Base-by-base conservation (phyloP, 2,797 vertebrate genomes). In the Epinephelus coioides region DNA sequence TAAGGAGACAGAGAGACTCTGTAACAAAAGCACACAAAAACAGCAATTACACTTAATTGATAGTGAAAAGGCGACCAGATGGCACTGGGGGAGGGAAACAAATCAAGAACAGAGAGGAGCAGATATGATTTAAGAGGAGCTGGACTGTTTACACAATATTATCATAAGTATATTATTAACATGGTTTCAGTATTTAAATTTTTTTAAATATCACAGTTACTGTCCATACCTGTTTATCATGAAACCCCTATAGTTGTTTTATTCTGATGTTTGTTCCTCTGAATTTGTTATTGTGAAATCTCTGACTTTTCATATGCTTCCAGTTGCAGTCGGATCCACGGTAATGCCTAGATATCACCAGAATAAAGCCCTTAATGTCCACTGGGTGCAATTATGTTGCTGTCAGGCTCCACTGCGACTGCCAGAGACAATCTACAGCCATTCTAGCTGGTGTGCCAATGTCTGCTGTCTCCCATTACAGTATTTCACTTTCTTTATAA, bases 331-430 rank as follows among this genome's bases (percentile, higher is more conserved):
- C 57, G 62, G 73, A 53, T 69, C 50, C 55, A 13, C 46, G 68
- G 61, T 34, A 12, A 57, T 30, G 54, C 59, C 69, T 15, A 18
- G 25, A 71, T 57, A 50, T 47, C 44, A 65, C 21, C 68, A 78
- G 13, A 70, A 50, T 69, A 47, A 64, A 73, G 50, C 70, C 51
- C 59, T 46, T 71, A 65, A 5, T n/a, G 34, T 81, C 72, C 69
- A 61, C 64, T 17, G 49, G 61, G 57, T 43, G 34, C 68, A 81
- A 66, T 78, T 75, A 55, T 73, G 47, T 69, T 25, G 53, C 38
- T 59, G 61, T 70, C 53, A 43, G 25, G 67, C 49, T 64, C 55
- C 56, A 55, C 18, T 54, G 47, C 12, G 11, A 59, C 56, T 54
- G 61, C 44, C 66, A 73, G 46, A 77, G 19, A 71, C 21, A 64